Base-by-base conservation (phyloP, 2,113 vertebrate species). In the Brachypteracias leptosomus region DNA sequence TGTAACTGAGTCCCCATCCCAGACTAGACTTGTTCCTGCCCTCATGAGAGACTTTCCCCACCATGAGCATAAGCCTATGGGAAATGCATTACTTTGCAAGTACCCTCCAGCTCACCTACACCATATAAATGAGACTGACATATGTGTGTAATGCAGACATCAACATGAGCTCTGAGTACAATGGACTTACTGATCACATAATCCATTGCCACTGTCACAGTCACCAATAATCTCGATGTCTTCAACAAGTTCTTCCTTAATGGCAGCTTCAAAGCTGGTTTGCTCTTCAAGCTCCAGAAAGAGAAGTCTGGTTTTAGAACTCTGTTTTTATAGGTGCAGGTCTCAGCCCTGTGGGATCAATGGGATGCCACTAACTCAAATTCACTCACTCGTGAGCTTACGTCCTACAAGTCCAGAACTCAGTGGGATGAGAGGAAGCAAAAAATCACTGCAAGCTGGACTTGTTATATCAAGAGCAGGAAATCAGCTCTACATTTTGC, bases 371-470 rank as follows among this genome's bases (percentile, higher is more conserved):
- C 42, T 86, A 46, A 49, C 40, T 68, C 2, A 1, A 81, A 75
- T 31, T 80, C 40, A 62, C 11, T 80, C 25, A 13, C 31, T 66
- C 1, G 0, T 19, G 29, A 87, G 21, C n/a, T 80, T 9, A 33
- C 0, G 0, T 36, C 46, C 44, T 19, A 6, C 54, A 46, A 49
- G 24, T 33, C 29, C n/a, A 68, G 58, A 79, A 36, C 28, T 65
- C 8, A 1, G 3, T 17, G 28, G 52, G 20, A 91, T 38, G 19
- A 85, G 83, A 80, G 14, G 49, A 85, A 72, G 55, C 7, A 77
- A 72, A 63, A 40, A 61, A 1, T 0, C 33, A 40, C 36, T n/a
- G 26, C 14, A 72, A 75, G 22, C 5, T 52, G 31, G 25, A 36
- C 20, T 75, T 54, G 6, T 29, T 62, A n/a, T 0, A 2, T 33